A percentile compares a stretch with the other conserved stretches of the same genome.
Conservation (phyloP, 2,797 vertebrate species). For the Tadarida brasiliensis region DNA sequence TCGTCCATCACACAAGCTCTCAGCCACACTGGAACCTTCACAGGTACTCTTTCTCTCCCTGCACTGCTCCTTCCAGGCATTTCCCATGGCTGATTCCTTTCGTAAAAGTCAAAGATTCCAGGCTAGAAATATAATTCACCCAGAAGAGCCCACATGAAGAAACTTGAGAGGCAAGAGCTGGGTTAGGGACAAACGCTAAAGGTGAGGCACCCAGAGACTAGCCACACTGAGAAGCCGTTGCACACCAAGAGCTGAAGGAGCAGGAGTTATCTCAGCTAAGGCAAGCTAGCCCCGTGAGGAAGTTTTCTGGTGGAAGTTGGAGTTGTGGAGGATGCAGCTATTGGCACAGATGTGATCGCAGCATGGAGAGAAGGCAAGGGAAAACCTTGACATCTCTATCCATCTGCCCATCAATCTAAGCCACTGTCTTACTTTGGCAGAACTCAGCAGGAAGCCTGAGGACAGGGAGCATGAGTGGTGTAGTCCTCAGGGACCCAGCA, state of each 20-base stretch:
- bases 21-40: background rate
- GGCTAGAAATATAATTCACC: background rate
- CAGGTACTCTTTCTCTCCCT: background rate
- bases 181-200: background rate
- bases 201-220: background rate
- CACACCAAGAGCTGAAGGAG: background rate
- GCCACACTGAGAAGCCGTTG: background rate
- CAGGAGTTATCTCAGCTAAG: background rate
- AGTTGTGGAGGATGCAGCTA: background rate
- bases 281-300: background rate
- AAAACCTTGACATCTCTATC: background rate
- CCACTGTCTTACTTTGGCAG: background rate
- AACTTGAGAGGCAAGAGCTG: background rate
- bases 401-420: background rate
- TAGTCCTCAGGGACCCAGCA: accelerated
- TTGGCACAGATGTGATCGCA: background rate
- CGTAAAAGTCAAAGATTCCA: background rate
- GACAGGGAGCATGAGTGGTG: too few relatives aligned
- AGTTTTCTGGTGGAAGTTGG: background rate
- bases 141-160: background rate
- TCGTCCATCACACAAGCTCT: background rate
- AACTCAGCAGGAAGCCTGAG: background rate
- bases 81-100: background rate
- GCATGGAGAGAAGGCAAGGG: background rate
- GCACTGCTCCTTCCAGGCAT: background rate